Base-by-base conservation (phyloP, 2,113 vertebrate genomes). In the Isurus oxyrinchus region DNA sequence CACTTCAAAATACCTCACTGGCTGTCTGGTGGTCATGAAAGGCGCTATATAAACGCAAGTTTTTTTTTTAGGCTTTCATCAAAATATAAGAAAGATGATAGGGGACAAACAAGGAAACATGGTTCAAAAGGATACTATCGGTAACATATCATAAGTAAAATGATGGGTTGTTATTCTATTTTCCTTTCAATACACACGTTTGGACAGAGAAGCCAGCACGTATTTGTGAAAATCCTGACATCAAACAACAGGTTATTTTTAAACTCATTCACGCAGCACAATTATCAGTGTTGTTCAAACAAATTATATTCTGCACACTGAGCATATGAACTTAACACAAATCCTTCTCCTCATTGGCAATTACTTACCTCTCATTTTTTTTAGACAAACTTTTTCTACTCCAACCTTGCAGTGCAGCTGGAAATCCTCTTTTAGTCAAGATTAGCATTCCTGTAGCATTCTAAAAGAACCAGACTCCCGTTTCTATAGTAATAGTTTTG, bases 401-500 rank as follows among this genome's bases (percentile, higher is more conserved):
- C 49, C 93, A 72, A 35, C 21, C 66, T 95, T 95, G 10, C 67
- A 95, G 44, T 31, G 97, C 97, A 97, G 97, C 97, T 97, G 97
- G 96, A 96, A 97, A 96, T 94, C 96, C 97, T 97, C 96, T 63
- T 96, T 97, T 96, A 96, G 96, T 96, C 96, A 96, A 57, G 97
- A 97, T 97, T 97, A 96, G 97, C 97, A 97, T 97, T 97, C 97
- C 96, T 96, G 61, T 59, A 88, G 96, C 97, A 97, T 98, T 97
- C 97, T 97, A 95, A 96, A 96, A 76, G 96, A 96, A 96, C 23
- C 25, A 90, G 94, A 96, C 97, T 96, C 96, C 96, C 96, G 96
- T 97, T 97, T 96, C 97, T 97, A 97, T 96, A 97, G 97, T 94
- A 97, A 98, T 97, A 97, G 96, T 97, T 97, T 96, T 97, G 97